These are phyloP conservation scores for Tapera naevia DNA, from an alignment of 2,797 vertebrate genomes.

Conservation along the genomic window DNA sequence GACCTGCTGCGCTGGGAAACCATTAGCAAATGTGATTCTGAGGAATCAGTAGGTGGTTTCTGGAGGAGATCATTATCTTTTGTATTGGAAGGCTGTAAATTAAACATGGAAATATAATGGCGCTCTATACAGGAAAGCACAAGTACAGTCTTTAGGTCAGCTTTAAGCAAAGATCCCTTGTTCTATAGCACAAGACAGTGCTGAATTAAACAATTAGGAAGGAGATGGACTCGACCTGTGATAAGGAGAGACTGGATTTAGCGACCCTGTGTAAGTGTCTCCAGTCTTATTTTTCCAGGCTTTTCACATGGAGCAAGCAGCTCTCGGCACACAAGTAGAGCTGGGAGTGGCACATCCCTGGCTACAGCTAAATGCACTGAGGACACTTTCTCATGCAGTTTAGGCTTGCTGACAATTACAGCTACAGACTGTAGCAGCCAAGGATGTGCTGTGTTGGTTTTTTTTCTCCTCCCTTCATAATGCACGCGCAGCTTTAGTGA, in stretches of 20 bases:
- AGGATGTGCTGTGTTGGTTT: neutral
- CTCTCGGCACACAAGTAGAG: neutral
- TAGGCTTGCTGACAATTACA: neutral
- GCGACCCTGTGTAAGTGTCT: neutral
- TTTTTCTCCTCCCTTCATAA: neutral
- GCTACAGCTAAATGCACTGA: neutral
- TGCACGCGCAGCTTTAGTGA: neutral
- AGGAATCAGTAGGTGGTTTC: neutral
- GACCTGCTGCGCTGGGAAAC: neutral
- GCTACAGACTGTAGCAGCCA: neutral
- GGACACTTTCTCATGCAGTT: neutral
- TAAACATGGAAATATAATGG: neutral
- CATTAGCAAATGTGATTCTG: neutral
- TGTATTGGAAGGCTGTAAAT: neutral
- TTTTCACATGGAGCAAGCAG: neutral
- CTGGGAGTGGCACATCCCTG: neutral
- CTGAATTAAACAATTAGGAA: neutral
- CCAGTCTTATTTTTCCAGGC: neutral
- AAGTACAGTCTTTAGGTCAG: neutral
- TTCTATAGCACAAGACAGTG: neutral
- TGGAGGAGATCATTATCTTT: neutral
- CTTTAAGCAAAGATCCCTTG: neutral
- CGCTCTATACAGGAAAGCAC: neutral
- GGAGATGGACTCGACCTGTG: neutral
- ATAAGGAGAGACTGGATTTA: neutral